phyloP scores from a whole-genome alignment of 2,888 invertebrate genomes.

The Drosophila pseudotakahashii region DNA sequence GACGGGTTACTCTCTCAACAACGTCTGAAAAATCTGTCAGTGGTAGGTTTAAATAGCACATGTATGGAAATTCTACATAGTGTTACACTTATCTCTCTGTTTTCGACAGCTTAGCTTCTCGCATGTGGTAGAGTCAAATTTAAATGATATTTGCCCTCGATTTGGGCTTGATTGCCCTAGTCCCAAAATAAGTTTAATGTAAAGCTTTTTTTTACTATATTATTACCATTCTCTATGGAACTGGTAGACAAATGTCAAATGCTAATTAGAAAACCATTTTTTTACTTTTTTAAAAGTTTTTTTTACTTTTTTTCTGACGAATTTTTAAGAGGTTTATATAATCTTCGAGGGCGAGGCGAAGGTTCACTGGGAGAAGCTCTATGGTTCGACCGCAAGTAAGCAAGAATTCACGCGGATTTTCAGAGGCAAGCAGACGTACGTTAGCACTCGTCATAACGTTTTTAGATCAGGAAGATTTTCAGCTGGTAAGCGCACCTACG shows the following conservation, averaged over 20 bases:
- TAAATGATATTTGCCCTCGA: too few species aligned
- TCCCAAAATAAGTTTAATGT: too few species aligned
- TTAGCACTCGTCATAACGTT: slow-evolving; percentile 50
- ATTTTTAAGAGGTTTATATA: slow-evolving; percentile 44
- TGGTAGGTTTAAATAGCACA: slow-evolving; percentile 45
- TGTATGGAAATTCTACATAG: too few species aligned
- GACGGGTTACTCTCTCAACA: slow-evolving; percentile 60
- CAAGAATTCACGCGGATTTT: slow-evolving; percentile 43
- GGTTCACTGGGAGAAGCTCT: slow-evolving; percentile 60
- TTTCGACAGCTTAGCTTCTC: too few species aligned
- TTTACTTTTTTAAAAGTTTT: too few species aligned
- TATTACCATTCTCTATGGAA: too few species aligned
- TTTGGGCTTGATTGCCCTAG: too few species aligned
- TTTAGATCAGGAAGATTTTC: slow-evolving; percentile 51
- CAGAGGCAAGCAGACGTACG: slow-evolving; percentile 52
- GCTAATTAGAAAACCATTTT: too few species aligned
- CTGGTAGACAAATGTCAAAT: too few species aligned
- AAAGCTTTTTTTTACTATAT: too few species aligned
- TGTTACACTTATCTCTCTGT: slow-evolving; percentile 30
- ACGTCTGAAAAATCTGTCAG: slow-evolving; percentile 57
- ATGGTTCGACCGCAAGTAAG: slow-evolving; percentile 23
- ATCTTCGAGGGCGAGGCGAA: slow-evolving; percentile 67
- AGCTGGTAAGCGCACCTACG: slow-evolving; percentile 86
- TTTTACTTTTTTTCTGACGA: too few species aligned
- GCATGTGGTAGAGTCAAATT: too few species aligned